Conservation (phyloP, 2,113 vertebrate genomes). For the Egretta garzetta region DNA sequence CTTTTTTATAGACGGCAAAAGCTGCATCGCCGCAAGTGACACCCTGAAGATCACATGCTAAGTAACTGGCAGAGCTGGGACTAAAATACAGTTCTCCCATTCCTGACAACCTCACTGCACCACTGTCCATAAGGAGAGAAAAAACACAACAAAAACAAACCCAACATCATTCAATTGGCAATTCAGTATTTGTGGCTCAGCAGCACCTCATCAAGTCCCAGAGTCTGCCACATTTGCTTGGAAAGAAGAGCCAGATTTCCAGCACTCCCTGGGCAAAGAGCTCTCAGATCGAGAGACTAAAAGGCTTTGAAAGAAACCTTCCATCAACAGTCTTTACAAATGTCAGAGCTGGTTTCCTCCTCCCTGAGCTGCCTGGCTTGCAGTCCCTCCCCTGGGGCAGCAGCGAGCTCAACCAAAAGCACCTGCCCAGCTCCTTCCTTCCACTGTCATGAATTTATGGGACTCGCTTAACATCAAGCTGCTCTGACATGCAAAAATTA, state of each 20-base stretch:
- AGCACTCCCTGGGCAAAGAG: constrained; percentile 18
- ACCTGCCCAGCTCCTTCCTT: constrained; percentile 30
- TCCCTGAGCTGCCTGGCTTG: not conserved
- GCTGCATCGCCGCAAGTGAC: not conserved
- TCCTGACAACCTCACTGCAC: not conserved
- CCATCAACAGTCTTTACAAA: constrained; percentile 20
- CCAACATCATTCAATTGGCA: not conserved
- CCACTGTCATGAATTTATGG: not conserved
- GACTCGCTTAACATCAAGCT: not conserved
- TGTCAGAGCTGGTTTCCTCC: constrained; percentile 16
- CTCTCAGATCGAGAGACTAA: constrained; percentile 25
- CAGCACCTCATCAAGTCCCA: not conserved
- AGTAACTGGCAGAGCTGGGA: not conserved
- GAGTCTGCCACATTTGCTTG: not conserved
- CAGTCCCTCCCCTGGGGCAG: not conserved
- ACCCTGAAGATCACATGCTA: not conserved
- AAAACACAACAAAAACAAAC: constrained; percentile 28
- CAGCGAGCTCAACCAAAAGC: constrained; percentile 4
- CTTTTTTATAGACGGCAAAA: not conserved
- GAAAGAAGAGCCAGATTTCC: constrained; percentile 13
- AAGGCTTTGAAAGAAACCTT: constrained; percentile 55
- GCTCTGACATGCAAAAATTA: not conserved
- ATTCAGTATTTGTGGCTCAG: constrained; percentile 35
- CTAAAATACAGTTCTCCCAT: not conserved
- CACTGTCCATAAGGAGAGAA: not conserved